Percentiles rank a stretch among this genome's conserved stretches.
These are phyloP conservation scores for Siniperca knerii DNA, from an alignment of 2,113 vertebrate species.

Conservation along the genomic window DNA sequence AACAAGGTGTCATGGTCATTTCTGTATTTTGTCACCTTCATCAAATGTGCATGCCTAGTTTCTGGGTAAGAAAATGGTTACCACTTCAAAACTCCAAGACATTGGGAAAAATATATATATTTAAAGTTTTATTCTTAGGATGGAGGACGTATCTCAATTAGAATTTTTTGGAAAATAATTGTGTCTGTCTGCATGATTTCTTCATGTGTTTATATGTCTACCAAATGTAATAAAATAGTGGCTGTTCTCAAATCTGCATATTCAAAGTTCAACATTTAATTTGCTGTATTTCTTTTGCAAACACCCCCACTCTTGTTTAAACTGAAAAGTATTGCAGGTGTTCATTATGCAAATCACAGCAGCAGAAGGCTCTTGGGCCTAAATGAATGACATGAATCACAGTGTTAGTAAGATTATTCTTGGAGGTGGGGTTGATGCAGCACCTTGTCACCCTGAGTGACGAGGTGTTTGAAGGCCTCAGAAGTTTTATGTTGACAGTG, in stretches of 20 bases:
- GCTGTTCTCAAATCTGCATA: background rate
- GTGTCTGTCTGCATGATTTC: background rate
- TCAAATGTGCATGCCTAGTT: too few relatives aligned
- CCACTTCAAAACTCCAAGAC: too few relatives aligned
- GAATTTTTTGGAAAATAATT: background rate
- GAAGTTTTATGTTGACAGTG: conserved; percentile 15
- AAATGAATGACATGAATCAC: conserved; percentile 24
- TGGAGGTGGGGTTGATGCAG: background rate
- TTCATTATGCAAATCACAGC: conserved; percentile 15
- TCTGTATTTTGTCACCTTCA: too few relatives aligned
- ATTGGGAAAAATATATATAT: too few relatives aligned
- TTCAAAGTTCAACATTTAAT: background rate
- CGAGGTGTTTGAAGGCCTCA: background rate
- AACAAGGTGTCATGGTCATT: too few relatives aligned
- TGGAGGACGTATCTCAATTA: background rate
- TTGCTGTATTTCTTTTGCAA: background rate
- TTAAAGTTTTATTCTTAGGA: background rate
- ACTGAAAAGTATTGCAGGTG: background rate
- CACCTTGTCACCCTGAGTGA: background rate
- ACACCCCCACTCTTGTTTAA: background rate
- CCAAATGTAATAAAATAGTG: background rate
- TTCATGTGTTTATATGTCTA: background rate
- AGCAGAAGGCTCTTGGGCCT: background rate
- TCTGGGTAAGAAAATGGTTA: too few relatives aligned
- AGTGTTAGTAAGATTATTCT: conserved; percentile 1